Evolutionary conservation across 2,113 vertebrate species (phyloP), one percentile per base, ranked within the genome.

Genomic region (Crotalus viridis): DNA sequence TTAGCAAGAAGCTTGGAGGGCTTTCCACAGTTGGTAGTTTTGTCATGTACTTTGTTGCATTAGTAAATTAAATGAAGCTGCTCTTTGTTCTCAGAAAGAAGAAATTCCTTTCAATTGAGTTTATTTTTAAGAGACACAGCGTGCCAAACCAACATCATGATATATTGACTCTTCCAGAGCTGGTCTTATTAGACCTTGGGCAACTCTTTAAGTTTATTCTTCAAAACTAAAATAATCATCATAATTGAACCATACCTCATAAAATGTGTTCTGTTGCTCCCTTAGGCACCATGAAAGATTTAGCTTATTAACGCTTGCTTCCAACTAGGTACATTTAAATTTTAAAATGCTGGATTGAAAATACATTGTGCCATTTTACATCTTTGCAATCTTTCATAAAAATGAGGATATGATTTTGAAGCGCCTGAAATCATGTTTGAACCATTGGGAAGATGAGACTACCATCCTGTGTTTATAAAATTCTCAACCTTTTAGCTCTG

Each of bases 331-430:
- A 93, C 4, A 81, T 94, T 94, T 94, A 95, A 87, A n/a, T 81
- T 95, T 94, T 94, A 89, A 95, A 96, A 95, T 39, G 90, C 57
- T 93, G 88, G 92, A 93, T 85, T 81, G 7, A 91, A 91, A 94
- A 90, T 74, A 51, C 55, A 90, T 91, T 92, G 24, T 89, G 59
- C 87, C 61, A 64, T 43, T 94, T 89, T 91, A 91, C 64, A 61
- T 74, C 55, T 87, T 61, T 87, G 48, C 74, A 94, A 57, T 56
- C 56, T 24, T 90, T 87, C 17, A 13, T 86, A 61, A 90, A 90
- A 86, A 64, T 86, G 33, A 90, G 86, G 48, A 51, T 26, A 17
- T 8, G 56, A 28, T 61, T 86, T 33, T 54, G 46, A 90, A 43
- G 46, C 2, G 46, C 12, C 74, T 21, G 89, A 93, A 87, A 93